Conservation (phyloP, 1,140 invertebrate genomes). For the Kradibia gibbosae region DNA sequence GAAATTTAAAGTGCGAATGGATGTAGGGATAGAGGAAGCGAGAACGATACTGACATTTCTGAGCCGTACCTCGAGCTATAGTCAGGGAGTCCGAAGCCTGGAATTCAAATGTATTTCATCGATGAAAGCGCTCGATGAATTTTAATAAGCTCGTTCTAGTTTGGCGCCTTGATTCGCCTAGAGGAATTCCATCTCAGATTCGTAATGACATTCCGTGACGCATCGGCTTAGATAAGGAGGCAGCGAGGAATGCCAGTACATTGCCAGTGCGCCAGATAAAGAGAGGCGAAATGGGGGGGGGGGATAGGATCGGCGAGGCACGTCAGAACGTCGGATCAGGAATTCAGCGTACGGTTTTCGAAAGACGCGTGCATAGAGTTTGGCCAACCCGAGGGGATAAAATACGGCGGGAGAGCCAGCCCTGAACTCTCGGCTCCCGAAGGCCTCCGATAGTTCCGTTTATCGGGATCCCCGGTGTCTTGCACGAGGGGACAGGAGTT, state of each 20-base stretch:
- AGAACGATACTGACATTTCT: too few relatives aligned
- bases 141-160: neutral
- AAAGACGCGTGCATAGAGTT: neutral
- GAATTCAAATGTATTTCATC: neutral
- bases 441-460: too few relatives aligned
- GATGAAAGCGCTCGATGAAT: neutral
- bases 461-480: neutral
- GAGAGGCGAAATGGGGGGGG: neutral
- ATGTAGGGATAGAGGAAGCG: neutral
- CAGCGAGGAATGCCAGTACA: neutral
- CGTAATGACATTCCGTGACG: neutral
- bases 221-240: neutral
- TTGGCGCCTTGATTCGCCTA: slow-evolving; percentile 1
- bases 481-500: too few relatives aligned
- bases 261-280: neutral
- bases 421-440: too few relatives aligned
- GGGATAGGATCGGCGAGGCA: too few relatives aligned
- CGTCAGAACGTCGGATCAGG: neutral
- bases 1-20: neutral
- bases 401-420: neutral
- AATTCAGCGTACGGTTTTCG: neutral
- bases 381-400: neutral
- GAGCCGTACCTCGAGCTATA: too few relatives aligned
- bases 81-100: neutral
- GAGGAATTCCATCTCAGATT: neutral